Evolutionary conservation across 2,797 vertebrate species (phyloP).

Genomic region (Acanthurus tractus): DNA sequence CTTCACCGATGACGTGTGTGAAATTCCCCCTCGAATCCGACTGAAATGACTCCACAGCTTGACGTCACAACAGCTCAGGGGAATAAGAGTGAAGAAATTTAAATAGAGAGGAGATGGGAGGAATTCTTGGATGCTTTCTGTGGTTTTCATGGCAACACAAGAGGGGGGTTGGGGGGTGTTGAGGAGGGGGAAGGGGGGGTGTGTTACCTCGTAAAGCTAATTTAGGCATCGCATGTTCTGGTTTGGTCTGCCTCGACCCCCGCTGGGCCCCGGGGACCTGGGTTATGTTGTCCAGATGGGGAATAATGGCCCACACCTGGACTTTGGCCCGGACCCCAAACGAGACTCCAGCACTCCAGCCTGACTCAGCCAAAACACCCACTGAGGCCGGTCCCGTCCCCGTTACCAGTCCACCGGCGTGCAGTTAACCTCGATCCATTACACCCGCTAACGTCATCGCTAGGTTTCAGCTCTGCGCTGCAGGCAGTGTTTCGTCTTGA

Average conservation of each 20-base stretch:
- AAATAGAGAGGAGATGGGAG: constrained; percentile 46
- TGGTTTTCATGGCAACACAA: constrained; percentile 63
- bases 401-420: constrained; percentile 43
- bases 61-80: constrained; percentile 13
- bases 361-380: constrained; percentile 78
- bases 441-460: constrained; percentile 36
- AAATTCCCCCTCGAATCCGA: constrained; percentile 11
- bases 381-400: constrained; percentile 52
- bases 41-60: constrained; percentile 10
- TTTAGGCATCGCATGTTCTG: constrained; percentile 66
- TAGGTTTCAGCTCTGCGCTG: constrained; percentile 25
- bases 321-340: constrained; percentile 49
- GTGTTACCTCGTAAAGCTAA: constrained; percentile 66
- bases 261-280: constrained; percentile 55
- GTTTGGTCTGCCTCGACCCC: constrained; percentile 51
- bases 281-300: constrained; percentile 83
- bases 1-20: constrained; percentile 17
- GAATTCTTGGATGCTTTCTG: constrained; percentile 56
- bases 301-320: constrained; percentile 82
- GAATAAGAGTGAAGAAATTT: constrained; percentile 14
- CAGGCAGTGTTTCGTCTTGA: constrained; percentile 25
- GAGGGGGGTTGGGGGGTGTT: neutral
- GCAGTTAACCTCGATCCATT: constrained; percentile 14
- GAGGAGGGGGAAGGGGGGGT: too few species aligned
- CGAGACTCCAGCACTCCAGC: constrained; percentile 35